Evolutionary conservation across 2,888 invertebrate genomes (phyloP).

Genomic region (Ectropis crepuscularia): DNA sequence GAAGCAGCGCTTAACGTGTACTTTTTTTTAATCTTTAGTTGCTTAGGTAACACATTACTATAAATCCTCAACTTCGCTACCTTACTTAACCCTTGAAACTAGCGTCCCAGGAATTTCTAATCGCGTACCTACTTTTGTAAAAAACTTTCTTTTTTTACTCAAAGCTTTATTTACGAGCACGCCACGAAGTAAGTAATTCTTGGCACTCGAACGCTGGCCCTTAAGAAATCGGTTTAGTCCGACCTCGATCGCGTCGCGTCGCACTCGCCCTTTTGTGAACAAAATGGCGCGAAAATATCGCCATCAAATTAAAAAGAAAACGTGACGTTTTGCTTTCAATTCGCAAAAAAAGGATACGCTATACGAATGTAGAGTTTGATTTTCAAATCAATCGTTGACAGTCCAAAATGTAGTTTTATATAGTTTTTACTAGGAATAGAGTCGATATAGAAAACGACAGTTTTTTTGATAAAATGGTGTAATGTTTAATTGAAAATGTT

Average conservation of each 20-base stretch:
- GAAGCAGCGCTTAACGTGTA: too few species aligned
- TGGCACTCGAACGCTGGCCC: constrained; percentile 69
- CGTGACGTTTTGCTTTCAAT: constrained; percentile 8
- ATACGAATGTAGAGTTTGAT: constrained; percentile 16
- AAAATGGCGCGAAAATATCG: constrained; percentile 64
- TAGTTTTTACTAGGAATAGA: background rate
- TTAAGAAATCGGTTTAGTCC: constrained; percentile 72
- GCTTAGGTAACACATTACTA: background rate
- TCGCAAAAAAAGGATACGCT: constrained; percentile 4
- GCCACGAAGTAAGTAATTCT: constrained; percentile 62
- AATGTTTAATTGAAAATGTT: constrained; percentile 61
- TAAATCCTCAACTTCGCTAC: constrained; percentile 10
- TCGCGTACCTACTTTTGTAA: constrained; percentile 31
- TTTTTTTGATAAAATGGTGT: constrained; percentile 15
- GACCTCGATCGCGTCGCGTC: constrained; percentile 63
- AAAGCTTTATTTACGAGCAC: constrained; percentile 57
- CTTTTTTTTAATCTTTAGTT: background rate
- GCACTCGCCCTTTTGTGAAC: constrained; percentile 58
- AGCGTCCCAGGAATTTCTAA: constrained; percentile 30
- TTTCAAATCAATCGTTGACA: constrained; percentile 17
- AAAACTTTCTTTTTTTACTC: constrained; percentile 50
- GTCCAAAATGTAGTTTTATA: constrained; percentile 20
- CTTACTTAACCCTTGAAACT: constrained; percentile 28
- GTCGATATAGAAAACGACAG: background rate
- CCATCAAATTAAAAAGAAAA: constrained; percentile 30